Base-by-base conservation (phyloP, 2,113 vertebrate species). In the Thalassoma bifasciatum region DNA sequence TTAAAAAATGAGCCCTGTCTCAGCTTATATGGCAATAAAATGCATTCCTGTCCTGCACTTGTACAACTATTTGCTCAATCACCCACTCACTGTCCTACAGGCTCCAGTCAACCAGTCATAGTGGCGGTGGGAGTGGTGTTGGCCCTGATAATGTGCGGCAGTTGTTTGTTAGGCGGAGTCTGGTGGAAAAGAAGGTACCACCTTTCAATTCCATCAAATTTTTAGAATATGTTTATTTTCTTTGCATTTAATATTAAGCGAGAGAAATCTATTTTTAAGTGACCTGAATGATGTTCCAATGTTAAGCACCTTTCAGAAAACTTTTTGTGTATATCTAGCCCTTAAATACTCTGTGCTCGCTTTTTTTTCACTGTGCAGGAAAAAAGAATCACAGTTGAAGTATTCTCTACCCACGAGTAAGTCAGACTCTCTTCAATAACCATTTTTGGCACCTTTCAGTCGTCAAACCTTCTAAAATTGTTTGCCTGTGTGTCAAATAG, bases 101-200 rank as follows among this genome's bases (percentile, higher is more conserved):
- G 88, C 1, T 46, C 85, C 56, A 88, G 83, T 65, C 92, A 90
- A 76, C 83, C 94, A 54, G 84, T 95, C 38, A 89, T 95, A 59
- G 84, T 95, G 54, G 92, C 93, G 1, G 84, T 93, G 9, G 95
- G 93, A 0, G 92, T 95, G 72, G 92, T 93, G 1, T 83, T 95
- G 47, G 93, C 92, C 0, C 79, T 95, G 40, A 77, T 95, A 12
- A 91, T 92, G 65, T 95, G 94, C 54, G 85, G 89, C 30, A 79
- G 92, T 17, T 92, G 94, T 84, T 88, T 96, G 75, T 50, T 96
- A 85, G 91, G 78, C 58, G 94, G 94, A 58, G 78, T 96, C 72
- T 93, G 93, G 85, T 91, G 61, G 91, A 94, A 89, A 77, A 94
- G 91, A 90, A 96, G 95, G 96, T 96, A 92, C 11, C 17, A 22